These are phyloP conservation scores for Silurus aristotelis DNA, from an alignment of 2,797 vertebrate genomes.

Conservation along the genomic window DNA sequence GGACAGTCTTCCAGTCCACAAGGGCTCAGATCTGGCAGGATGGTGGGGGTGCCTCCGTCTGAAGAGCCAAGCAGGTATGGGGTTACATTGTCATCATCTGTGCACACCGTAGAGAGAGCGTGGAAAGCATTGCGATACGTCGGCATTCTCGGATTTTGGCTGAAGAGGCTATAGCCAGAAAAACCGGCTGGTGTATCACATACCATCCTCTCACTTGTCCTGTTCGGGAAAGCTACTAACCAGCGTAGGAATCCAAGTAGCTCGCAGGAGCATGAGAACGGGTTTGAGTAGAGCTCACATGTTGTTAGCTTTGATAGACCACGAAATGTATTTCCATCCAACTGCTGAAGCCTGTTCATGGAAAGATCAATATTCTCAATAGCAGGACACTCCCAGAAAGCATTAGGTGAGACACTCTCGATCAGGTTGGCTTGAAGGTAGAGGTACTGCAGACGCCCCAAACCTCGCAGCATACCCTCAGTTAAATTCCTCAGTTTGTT, in stretches of 20 bases:
- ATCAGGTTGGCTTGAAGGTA: conserved; percentile 99
- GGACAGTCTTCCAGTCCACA: conserved; percentile 89
- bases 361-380: conserved; percentile 97
- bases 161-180: conserved; percentile 89
- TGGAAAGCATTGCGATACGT: conserved; percentile 86
- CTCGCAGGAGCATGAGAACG: conserved; percentile 96
- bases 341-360: conserved; percentile 93
- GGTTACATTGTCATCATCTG: conserved; percentile 72
- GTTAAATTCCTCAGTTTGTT: conserved; percentile 96
- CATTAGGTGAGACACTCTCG: conserved; percentile 90
- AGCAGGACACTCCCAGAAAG: conserved; percentile 96
- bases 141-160: conserved; percentile 87
- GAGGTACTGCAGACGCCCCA: conserved; percentile 96
- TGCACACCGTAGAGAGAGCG: conserved; percentile 87
- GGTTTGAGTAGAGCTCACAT: conserved; percentile 97
- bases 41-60: conserved; percentile 72
- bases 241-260: conserved; percentile 92
- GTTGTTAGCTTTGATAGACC: conserved; percentile 87
- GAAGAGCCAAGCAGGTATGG: conserved; percentile 66
- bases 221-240: conserved; percentile 90
- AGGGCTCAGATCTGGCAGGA: conserved; percentile 75
- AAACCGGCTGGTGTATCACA: conserved; percentile 92
- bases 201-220: conserved; percentile 92
- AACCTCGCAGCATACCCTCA: conserved; percentile 91
- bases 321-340: conserved; percentile 87